Evolutionary conservation across 1,140 invertebrate species (phyloP).

Genomic region (Ctenoplectra terminalis): DNA sequence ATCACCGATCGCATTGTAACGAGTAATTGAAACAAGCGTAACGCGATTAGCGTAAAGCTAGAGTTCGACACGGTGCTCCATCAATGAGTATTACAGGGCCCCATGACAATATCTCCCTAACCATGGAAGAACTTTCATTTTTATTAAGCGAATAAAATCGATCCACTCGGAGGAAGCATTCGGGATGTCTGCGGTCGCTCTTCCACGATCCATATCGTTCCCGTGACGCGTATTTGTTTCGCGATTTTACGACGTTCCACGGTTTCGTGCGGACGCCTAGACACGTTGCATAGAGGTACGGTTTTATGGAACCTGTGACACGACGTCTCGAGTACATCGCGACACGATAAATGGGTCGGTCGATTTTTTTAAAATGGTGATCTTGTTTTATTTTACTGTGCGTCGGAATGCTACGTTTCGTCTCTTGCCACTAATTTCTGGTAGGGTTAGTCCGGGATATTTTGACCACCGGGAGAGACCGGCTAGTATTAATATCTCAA

Average conservation of each 20-base stretch:
- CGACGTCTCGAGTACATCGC: neutral
- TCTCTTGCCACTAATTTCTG: too few species aligned
- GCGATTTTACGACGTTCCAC: slow-evolving; percentile 30
- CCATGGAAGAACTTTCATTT: slow-evolving; percentile 18
- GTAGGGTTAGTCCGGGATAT: too few species aligned
- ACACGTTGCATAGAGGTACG: neutral
- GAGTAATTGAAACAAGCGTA: neutral
- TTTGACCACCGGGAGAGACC: too few species aligned
- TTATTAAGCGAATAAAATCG: slow-evolving; percentile 39
- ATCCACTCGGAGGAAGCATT: neutral
- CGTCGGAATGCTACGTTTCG: neutral
- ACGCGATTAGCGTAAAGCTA: neutral
- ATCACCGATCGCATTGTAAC: neutral
- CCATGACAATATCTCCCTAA: neutral
- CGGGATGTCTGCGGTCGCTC: slow-evolving; percentile 6
- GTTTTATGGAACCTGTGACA: slow-evolving; percentile 34
- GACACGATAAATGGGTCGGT: slow-evolving; percentile 8
- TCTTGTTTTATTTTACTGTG: too few species aligned
- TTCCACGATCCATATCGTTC: slow-evolving; percentile 8
- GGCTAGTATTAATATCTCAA: too few species aligned
- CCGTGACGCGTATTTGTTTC: slow-evolving; percentile 22
- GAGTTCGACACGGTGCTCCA: neutral
- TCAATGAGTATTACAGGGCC: neutral
- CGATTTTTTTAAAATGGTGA: neutral
- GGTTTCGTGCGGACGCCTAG: neutral